Evolutionary conservation across 2,113 vertebrate species (phyloP).

Genomic region (Bujurquina vittata): DNA sequence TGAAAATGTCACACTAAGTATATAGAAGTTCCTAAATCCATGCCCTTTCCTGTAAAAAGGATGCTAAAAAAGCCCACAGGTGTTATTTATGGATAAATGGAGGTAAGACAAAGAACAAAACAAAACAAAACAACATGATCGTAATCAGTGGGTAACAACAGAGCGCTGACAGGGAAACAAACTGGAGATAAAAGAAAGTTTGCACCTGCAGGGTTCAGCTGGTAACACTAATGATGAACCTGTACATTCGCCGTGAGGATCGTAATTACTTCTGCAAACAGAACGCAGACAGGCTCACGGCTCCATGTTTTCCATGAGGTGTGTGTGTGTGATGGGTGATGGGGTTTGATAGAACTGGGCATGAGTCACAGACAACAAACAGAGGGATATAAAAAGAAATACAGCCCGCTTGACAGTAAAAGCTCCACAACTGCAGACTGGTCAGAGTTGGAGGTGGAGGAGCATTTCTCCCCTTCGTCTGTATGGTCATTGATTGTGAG

Average conservation of each 20-base stretch:
- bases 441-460: slow-evolving; percentile 25
- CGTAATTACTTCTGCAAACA: slow-evolving; percentile 28
- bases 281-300: background rate
- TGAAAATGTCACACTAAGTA: slow-evolving; percentile 60
- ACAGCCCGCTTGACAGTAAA: slow-evolving; percentile 8
- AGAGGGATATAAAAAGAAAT: slow-evolving; percentile 43
- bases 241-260: background rate
- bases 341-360: too few species aligned
- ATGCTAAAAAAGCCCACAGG: background rate
- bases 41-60: slow-evolving; percentile 17
- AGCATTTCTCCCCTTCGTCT: slow-evolving; percentile 10
- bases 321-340: background rate
- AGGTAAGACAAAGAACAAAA: background rate
- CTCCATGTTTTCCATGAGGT: slow-evolving; percentile 13
- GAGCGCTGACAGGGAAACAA: background rate
- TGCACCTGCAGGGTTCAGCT: background rate
- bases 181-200: slow-evolving; percentile 3
- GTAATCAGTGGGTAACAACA: background rate
- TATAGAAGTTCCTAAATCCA: slow-evolving; percentile 40
- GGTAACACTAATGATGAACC: slow-evolving; percentile 12
- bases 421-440: slow-evolving; percentile 26
- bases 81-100: background rate
- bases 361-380: slow-evolving; percentile 28
- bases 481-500: slow-evolving; percentile 53
- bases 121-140: background rate